Base-by-base conservation (phyloP, 2,797 vertebrate genomes). In the Delichon dasypus region DNA sequence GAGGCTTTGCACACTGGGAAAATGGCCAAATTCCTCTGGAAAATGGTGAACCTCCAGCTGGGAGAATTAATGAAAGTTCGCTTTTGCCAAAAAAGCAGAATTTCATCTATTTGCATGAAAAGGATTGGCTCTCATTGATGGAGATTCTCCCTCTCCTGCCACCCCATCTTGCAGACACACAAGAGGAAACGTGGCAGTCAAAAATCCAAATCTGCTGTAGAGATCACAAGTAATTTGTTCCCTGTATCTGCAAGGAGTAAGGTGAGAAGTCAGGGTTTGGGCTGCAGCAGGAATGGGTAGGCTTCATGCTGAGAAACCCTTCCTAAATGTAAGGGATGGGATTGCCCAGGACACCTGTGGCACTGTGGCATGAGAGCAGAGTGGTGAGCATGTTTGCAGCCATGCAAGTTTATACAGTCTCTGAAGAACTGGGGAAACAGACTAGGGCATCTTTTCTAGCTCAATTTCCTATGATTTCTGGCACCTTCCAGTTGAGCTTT, bases 1-100 rank as follows among this genome's bases (percentile, higher is more conserved):
- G 90, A 94, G 91, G 67, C 73, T 92, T 95, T 93, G 87, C 95
- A 87, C 85, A 13, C 88, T 94, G 95, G 95, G 96, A 94, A 94
- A 93, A 92, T 74, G 76, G 94, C 96, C 96, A 97, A 62, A 97
- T 97, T 96, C 90, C 90, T 93, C 93, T 94, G 90, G 91, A 96
- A 95, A 96, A 94, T 72, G 57, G 92, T 92, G 74, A 93, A 61
- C 74, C 66, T 95, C 92, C 94, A 96, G 94, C 96, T 97, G 96
- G 60, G 93, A 91, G 90, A 95, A 96, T 91, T 95, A 95, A 97
- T 97, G 96, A 96, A 96, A 96, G 93, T 91, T 88, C 48, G 25
- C 73, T 94, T 95, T 92, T 90, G 94, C 95, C 95, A 96, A 94
- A 95, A 95, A 89, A 84, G 44, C 38, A 90, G 57, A 91, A 92